Evolutionary conservation across 2,888 invertebrate species (phyloP).

Genomic region (Apotomis betuletana): DNA sequence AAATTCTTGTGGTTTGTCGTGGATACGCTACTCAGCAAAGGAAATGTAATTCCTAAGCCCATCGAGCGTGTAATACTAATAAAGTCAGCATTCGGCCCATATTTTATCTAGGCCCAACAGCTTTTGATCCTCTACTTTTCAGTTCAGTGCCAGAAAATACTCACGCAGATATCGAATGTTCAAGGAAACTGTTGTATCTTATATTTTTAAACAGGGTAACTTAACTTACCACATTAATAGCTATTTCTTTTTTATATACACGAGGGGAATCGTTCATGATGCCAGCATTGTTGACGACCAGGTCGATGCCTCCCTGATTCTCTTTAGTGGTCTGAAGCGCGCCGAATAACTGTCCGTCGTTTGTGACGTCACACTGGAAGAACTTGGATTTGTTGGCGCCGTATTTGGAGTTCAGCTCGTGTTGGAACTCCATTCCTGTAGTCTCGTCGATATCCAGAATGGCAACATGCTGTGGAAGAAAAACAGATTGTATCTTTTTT

Average conservation of each 20-base stretch:
- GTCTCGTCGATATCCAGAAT: conserved; percentile 55
- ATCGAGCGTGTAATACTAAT: too few relatives aligned
- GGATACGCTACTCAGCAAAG: too few relatives aligned
- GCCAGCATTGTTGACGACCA: conserved; percentile 61
- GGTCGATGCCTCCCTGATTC: conserved; percentile 51
- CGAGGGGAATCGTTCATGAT: conserved; percentile 52
- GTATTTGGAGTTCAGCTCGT: conserved; percentile 50
- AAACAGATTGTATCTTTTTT: not conserved
- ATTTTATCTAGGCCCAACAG: too few relatives aligned
- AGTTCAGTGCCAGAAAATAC: too few relatives aligned
- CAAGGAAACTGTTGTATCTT: too few relatives aligned
- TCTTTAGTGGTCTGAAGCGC: conserved; percentile 49
- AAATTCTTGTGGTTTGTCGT: too few relatives aligned
- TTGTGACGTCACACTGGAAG: conserved; percentile 56
- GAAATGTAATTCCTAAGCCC: too few relatives aligned
- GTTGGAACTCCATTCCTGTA: conserved; percentile 48
- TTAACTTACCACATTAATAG: conserved; percentile 60
- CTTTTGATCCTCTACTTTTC: too few relatives aligned
- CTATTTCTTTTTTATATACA: conserved; percentile 55
- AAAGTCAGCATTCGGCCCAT: too few relatives aligned
- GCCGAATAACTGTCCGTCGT: conserved; percentile 50
- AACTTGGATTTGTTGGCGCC: conserved; percentile 51
- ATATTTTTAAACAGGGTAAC: too few relatives aligned
- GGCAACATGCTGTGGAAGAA: conserved; percentile 33
- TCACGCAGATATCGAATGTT: too few relatives aligned